Evolutionary conservation across 2,797 vertebrate genomes (phyloP), one percentile per base, ranked within the genome.

Genomic region (Gymnothorax reevesii): DNA sequence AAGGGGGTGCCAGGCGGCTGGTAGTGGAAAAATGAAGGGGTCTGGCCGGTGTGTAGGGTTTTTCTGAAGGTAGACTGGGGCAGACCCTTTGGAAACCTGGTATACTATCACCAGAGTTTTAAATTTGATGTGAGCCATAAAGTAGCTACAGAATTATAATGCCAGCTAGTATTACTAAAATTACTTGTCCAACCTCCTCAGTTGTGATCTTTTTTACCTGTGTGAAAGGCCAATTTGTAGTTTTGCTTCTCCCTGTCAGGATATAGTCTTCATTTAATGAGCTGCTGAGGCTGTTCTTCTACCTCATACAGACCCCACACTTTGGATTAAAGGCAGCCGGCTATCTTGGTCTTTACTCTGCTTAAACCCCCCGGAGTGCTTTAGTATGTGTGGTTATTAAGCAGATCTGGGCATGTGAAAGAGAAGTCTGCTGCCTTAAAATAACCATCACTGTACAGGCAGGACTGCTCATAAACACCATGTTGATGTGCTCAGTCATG

Each of bases 181-280:
- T 15, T 7, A 22, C 49, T 3, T 54, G 22, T 52, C 49, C 8
- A 20, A 22, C 75, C 52, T n/a, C 75, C 42, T 77, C 52, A 49
- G 3, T 55, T 80, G 77, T 80, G 77, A 52, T 80, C 54, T 80
- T 52, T 59, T 83, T 83, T 83, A 59, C n/a, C 25, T 7, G 55
- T 13, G 49, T 80, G 73, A 80, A 80, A 55, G 52, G 52, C 77
- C 77, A 49, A n/a, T 55, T 80, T 80, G 77, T 54, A 22, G 77
- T 22, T 52, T 22, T n/a, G 33, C 57, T 83, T 25, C 25, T 15
- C 82, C 57, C 82, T 59, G 82, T 59, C n/a, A 59, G 82, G 2
- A 83, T 55, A n/a, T 33, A 25, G 49, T n/a, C 82, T 57, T 57
- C 4, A 13, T 59, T 83, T 59, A 33, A 57, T 27, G 57, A 59